Conservation (phyloP, 2,888 invertebrate species). For the Furcula furcula region DNA sequence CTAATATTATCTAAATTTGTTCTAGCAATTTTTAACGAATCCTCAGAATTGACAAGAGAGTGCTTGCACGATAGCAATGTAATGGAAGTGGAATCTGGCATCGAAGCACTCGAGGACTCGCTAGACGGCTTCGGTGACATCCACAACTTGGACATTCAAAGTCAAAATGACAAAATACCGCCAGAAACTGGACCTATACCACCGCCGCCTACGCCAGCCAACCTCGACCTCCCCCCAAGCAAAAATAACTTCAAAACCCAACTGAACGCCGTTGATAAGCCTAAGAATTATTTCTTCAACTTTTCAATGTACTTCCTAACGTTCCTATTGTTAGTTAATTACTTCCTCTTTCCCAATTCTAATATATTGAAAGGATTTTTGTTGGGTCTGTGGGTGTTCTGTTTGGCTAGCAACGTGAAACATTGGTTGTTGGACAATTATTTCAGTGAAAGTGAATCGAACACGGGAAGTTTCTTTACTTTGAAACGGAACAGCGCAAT, state of each 20-base stretch:
- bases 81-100: conserved; percentile 75
- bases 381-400: conserved; percentile 68
- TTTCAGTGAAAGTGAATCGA: conserved; percentile 58
- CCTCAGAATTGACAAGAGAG: conserved; percentile 48
- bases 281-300: conserved; percentile 52
- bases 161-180: conserved; percentile 24
- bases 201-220: conserved; percentile 31
- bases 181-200: conserved; percentile 27
- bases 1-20: conserved; percentile 1
- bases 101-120: conserved; percentile 75
- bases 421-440: conserved; percentile 64
- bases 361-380: conserved; percentile 71
- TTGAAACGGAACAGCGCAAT: conserved; percentile 43
- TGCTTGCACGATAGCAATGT: conserved; percentile 45
- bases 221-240: conserved; percentile 56
- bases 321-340: conserved; percentile 55
- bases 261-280: conserved; percentile 17
- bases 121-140: conserved; percentile 58
- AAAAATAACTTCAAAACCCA: conserved; percentile 42
- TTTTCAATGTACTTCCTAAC: conserved; percentile 65
- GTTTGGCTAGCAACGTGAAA: conserved; percentile 54
- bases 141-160: conserved; percentile 33
- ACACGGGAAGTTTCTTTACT: conserved; percentile 40
- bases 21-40: conserved; percentile 49
- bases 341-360: conserved; percentile 60